Conservation (phyloP, 1,140 invertebrate species). For the Apocrypta bakeri region DNA sequence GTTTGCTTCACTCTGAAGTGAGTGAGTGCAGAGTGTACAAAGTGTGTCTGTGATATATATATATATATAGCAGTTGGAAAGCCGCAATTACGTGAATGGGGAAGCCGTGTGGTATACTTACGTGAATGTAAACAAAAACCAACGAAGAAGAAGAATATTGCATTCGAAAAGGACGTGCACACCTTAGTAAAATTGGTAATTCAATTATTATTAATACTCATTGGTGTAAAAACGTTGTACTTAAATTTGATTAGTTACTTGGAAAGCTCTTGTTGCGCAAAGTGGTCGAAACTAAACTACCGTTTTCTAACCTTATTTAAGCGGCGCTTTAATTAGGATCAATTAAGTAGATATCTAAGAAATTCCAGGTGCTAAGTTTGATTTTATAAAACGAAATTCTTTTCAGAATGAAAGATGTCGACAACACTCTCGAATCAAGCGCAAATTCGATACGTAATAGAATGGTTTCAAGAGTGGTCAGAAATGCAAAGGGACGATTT, state of each 20-base stretch:
- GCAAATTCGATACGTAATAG: conserved; percentile 85
- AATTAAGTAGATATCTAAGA: conserved; percentile 23
- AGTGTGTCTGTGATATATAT: neutral
- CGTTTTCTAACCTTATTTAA: conserved; percentile 41
- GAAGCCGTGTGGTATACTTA: conserved; percentile 29
- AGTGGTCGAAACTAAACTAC: conserved; percentile 8
- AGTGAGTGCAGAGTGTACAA: too few relatives aligned
- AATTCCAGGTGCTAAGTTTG: conserved; percentile 4
- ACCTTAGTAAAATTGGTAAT: conserved; percentile 35
- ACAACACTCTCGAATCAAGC: conserved; percentile 78
- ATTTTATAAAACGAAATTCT: conserved; percentile 28
- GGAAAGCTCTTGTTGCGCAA: neutral
- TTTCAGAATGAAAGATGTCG: conserved; percentile 65
- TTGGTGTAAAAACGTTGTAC: neutral
- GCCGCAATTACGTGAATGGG: conserved; percentile 35
- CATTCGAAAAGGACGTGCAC: neutral
- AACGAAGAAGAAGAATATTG: neutral
- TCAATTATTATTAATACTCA: neutral
- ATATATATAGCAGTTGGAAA: neutral
- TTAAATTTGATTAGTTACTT: neutral
- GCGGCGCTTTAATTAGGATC: conserved; percentile 4
- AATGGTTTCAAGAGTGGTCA: conserved; percentile 94
- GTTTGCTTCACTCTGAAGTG: too few relatives aligned
- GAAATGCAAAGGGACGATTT: conserved; percentile 90
- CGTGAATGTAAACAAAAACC: conserved; percentile 49